Evolutionary conservation across 2,888 invertebrate genomes (phyloP).

Genomic region (Napeogenes inachia): DNA sequence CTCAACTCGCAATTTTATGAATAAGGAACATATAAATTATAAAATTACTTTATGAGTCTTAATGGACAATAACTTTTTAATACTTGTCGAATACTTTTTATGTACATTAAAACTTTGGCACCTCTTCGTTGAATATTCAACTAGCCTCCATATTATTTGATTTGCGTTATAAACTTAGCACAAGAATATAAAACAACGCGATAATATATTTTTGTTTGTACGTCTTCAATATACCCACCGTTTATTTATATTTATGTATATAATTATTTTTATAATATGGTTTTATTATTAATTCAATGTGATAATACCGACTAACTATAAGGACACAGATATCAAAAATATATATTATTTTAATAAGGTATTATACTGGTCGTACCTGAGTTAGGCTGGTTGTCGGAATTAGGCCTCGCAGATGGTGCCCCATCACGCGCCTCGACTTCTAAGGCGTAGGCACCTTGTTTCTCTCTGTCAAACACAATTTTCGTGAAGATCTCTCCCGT

Average conservation of each 20-base stretch:
- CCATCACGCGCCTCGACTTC: slow-evolving; percentile 98
- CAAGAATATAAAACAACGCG: too few species aligned
- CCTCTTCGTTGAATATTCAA: not conserved
- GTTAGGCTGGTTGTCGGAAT: slow-evolving; percentile 95
- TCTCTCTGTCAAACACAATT: slow-evolving; percentile 97
- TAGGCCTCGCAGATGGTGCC: slow-evolving; percentile 96
- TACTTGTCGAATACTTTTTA: not conserved
- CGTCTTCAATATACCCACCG: too few species aligned
- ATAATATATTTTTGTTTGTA: too few species aligned
- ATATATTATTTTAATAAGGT: slow-evolving; percentile 33
- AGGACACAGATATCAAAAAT: too few species aligned
- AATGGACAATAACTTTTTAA: not conserved
- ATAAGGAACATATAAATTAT: not conserved
- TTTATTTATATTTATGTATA: too few species aligned
- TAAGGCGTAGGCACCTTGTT: slow-evolving; percentile 97
- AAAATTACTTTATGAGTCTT: not conserved
- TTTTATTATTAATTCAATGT: too few species aligned
- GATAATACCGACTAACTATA: too few species aligned
- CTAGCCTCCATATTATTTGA: too few species aligned
- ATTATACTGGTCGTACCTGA: slow-evolving; percentile 83
- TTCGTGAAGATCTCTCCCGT: slow-evolving; percentile 97
- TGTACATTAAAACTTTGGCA: not conserved
- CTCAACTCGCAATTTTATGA: slow-evolving; percentile 2
- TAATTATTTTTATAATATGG: too few species aligned
- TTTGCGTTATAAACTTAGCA: too few species aligned